Conservation (phyloP, 2,113 vertebrate species). For the Corythaixoides concolor region DNA sequence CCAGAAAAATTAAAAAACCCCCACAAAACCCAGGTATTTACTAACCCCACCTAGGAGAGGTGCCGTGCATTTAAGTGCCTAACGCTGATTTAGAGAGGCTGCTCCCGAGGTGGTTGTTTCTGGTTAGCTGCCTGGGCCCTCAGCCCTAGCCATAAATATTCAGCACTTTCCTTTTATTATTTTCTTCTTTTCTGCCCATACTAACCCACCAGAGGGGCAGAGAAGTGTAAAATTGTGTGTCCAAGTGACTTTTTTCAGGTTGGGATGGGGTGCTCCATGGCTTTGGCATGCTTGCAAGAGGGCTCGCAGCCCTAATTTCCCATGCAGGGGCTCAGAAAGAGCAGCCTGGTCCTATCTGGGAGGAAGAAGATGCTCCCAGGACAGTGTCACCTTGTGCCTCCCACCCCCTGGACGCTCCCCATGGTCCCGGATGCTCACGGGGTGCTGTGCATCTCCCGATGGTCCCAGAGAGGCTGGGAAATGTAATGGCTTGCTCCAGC, state of each 20-base stretch:
- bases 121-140: background rate
- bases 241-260: fast-evolving
- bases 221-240: background rate
- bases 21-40: background rate
- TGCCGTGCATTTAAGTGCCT: too few relatives aligned
- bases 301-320: background rate
- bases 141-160: background rate
- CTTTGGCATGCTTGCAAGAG: background rate
- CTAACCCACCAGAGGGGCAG: background rate
- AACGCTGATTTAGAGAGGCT: background rate
- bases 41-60: background rate
- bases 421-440: fast-evolving
- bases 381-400: background rate
- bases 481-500: fast-evolving
- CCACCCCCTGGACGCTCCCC: background rate
- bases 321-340: background rate
- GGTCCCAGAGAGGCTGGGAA: background rate
- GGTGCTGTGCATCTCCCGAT: background rate
- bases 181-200: background rate
- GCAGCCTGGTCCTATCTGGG: background rate
- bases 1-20: background rate
- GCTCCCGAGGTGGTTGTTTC: background rate
- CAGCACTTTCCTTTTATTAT: background rate
- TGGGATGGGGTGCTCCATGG: background rate
- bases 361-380: background rate